phyloP scores from a whole-genome alignment of 2,888 invertebrate genomes.

The Machimus atricapillus region DNA sequence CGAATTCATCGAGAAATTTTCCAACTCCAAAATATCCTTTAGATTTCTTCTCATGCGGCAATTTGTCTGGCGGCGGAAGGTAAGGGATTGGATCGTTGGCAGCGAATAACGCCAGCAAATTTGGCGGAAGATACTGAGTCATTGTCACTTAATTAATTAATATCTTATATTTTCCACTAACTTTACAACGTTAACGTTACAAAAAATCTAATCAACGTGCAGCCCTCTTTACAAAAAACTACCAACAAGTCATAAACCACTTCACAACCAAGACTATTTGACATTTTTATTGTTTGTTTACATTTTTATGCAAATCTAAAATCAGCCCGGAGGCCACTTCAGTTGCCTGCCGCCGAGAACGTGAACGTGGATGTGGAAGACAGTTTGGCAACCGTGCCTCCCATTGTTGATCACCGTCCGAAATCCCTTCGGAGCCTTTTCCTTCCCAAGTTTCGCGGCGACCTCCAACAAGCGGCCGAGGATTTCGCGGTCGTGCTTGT shows the following conservation, averaged over 20 bases:
- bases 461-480: conserved; percentile 76
- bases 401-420: conserved; percentile 83
- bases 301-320: not conserved
- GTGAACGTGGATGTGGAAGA: conserved; percentile 84
- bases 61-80: conserved; percentile 90
- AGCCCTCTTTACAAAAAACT: conserved; percentile 10
- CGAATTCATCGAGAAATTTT: conserved; percentile 82
- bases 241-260: not conserved
- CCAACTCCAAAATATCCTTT: conserved; percentile 90
- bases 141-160: conserved; percentile 64
- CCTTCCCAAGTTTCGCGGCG: conserved; percentile 71
- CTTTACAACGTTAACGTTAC: not conserved
- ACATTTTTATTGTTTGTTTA: conserved; percentile 5
- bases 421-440: conserved; percentile 73
- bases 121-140: conserved; percentile 99
- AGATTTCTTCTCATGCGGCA: conserved; percentile 96
- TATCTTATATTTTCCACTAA: not conserved
- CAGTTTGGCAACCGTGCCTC: conserved; percentile 79
- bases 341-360: conserved; percentile 79
- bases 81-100: conserved; percentile 96
- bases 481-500: conserved; percentile 69
- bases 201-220: not conserved
- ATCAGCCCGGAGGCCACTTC: conserved; percentile 37
- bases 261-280: not conserved
- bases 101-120: conserved; percentile 95